Percentiles rank a stretch among this genome's conserved stretches.
Conservation (phyloP, 2,113 vertebrate genomes). For the Notothenia rossii region DNA sequence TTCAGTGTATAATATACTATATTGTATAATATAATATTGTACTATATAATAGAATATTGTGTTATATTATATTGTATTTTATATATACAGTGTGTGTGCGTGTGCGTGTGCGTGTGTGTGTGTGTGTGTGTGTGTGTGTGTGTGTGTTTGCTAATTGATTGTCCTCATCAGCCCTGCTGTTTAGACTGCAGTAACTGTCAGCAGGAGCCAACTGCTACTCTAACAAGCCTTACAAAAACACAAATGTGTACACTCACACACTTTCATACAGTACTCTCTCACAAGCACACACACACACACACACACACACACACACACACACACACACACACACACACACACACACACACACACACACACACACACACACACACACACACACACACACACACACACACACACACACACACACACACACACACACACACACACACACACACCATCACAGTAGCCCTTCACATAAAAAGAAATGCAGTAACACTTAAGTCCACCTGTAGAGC, state of each 20-base stretch:
- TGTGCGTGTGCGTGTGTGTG: neutral
- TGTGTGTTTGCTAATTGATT: constrained; percentile 75
- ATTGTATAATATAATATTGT: too few relatives aligned
- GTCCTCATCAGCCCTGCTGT: constrained; percentile 75
- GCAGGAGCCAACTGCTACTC: constrained; percentile 72
- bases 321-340: neutral
- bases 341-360: neutral
- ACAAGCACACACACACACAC: too few relatives aligned
- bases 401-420: constrained; percentile 2
- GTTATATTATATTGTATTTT: too few relatives aligned
- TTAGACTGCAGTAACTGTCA: constrained; percentile 78
- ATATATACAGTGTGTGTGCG: too few relatives aligned
- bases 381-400: constrained; percentile 6
- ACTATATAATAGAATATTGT: too few relatives aligned
- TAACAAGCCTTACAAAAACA: constrained; percentile 67
- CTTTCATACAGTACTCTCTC: constrained; percentile 19
- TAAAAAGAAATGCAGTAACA: constrained; percentile 11
- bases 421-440: constrained; percentile 7
- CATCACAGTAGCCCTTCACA: too few relatives aligned
- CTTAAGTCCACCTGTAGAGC: neutral
- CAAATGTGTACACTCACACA: constrained; percentile 13
- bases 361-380: constrained; percentile 1
- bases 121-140: constrained; percentile 8
- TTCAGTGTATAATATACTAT: too few relatives aligned
- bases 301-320: too few relatives aligned